A percentile compares a stretch with the other conserved stretches of the same genome.
Conservation (phyloP, 2,797 vertebrate species). For the Parotocinclus haroldoi region DNA sequence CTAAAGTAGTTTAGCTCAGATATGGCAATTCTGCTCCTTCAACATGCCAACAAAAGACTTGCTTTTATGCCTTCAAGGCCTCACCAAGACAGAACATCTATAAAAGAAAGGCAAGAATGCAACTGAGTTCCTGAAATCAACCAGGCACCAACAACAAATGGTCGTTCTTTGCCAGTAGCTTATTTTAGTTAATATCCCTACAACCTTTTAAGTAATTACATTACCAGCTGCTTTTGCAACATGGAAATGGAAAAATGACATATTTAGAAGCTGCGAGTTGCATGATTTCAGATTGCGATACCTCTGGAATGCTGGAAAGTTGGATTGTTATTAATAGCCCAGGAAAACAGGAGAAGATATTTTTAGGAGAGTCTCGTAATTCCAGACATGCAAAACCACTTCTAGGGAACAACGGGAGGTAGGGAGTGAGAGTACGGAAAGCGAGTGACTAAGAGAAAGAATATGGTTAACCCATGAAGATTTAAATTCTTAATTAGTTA, state of each 20-base stretch:
- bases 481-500: neutral
- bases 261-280: conserved; percentile 69
- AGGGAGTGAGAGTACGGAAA: neutral
- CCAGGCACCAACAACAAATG: no score
- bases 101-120: no score
- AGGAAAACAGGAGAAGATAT: conserved; percentile 42
- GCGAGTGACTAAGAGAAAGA: neutral
- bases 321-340: conserved; percentile 49
- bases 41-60: no score
- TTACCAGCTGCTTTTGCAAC: neutral
- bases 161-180: no score
- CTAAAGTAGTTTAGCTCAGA: no score
- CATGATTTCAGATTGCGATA: conserved; percentile 58
- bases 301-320: conserved; percentile 62
- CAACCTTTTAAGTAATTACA: no score
- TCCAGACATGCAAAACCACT: conserved; percentile 48
- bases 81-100: no score
- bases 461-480: neutral
- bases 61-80: no score
- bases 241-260: conserved; percentile 51
- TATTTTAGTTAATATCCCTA: no score
- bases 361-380: conserved; percentile 60
- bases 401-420: neutral
- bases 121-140: no score
- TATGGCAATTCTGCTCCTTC: no score